Evolutionary conservation across 2,113 vertebrate genomes (phyloP).

Genomic region (Carollia perspicillata): DNA sequence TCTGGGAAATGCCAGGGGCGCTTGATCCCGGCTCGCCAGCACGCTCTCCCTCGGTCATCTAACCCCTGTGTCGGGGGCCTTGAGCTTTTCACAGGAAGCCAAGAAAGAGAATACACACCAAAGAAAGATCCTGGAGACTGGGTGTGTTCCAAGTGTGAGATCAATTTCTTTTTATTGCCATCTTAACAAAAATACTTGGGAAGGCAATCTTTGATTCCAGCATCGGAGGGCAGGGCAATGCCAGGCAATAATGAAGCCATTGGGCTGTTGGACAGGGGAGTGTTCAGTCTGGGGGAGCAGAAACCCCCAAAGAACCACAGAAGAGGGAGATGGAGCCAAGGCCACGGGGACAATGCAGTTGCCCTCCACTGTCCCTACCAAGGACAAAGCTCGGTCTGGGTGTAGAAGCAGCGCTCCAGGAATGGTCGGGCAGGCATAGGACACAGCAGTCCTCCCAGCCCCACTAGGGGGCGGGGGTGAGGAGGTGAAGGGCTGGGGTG

Average conservation of each 20-base stretch:
- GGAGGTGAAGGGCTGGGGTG: background rate
- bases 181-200: constrained; percentile 82
- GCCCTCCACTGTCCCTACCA: background rate
- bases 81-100: background rate
- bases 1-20: background rate
- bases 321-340: background rate
- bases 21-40: background rate
- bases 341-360: background rate
- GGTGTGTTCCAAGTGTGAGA: constrained; percentile 75
- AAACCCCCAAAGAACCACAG: constrained; percentile 47
- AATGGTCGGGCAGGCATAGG: background rate
- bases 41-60: background rate
- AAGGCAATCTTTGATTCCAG: constrained; percentile 73
- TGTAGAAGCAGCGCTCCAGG: background rate
- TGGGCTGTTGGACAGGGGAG: constrained; percentile 46
- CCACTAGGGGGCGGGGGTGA: background rate
- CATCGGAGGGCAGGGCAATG: constrained; percentile 59
- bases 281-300: background rate
- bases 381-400: background rate
- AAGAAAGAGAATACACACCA: constrained; percentile 67
- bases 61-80: background rate
- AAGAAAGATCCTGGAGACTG: constrained; percentile 76
- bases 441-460: background rate
- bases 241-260: constrained; percentile 59
- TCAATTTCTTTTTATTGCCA: constrained; percentile 82